Conservation (phyloP, 1,140 invertebrate genomes). For the Macrocentrus cingulum region DNA sequence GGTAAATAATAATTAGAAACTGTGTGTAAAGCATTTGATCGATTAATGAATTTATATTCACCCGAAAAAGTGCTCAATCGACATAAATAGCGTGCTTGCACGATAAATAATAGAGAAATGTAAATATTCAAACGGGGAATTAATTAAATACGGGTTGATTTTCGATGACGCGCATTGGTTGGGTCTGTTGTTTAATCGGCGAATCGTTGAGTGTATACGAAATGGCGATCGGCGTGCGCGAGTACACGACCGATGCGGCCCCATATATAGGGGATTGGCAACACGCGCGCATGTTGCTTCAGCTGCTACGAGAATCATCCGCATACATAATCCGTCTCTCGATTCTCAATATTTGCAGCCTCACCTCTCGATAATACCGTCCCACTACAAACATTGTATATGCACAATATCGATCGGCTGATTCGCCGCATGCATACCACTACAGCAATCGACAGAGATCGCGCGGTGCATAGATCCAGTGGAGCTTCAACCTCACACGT, state of each 20-base stretch:
- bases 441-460: conserved; percentile 8
- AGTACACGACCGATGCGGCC: background rate
- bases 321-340: conserved; percentile 31
- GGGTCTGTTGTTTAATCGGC: conserved; percentile 14
- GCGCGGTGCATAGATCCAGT: background rate
- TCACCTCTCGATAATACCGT: conserved; percentile 29
- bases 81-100: too few relatives aligned
- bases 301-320: conserved; percentile 30
- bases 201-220: conserved; percentile 15
- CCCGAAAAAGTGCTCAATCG: too few relatives aligned
- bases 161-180: background rate
- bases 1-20: too few relatives aligned
- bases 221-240: conserved; percentile 19
- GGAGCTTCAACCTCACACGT: background rate
- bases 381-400: conserved; percentile 28
- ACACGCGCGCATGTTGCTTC: conserved; percentile 27
- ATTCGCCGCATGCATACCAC: background rate
- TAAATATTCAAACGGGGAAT: conserved; percentile 16
- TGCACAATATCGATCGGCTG: conserved; percentile 24
- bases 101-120: background rate
- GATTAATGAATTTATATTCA: too few relatives aligned
- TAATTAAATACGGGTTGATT: conserved; percentile 15
- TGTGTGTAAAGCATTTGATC: too few relatives aligned
- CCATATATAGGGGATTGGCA: conserved; percentile 7
- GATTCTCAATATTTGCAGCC: conserved; percentile 32